These are phyloP conservation scores for Dolichotis patagonum DNA, from an alignment of 2,113 vertebrate species.

Conservation along the genomic window DNA sequence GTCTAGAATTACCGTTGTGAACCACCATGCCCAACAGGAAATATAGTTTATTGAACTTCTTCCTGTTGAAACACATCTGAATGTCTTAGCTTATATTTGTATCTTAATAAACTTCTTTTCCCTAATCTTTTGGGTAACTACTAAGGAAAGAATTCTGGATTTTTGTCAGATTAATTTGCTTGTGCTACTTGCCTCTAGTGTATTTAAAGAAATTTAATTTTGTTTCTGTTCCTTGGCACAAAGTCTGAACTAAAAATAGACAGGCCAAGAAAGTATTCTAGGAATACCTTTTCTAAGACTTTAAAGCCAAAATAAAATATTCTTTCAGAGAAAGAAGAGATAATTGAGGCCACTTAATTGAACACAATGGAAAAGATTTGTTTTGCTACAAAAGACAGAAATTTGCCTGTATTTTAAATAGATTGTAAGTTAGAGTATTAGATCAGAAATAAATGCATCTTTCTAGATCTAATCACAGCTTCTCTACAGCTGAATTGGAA, in stretches of 20 bases:
- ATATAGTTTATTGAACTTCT: constrained; percentile 19
- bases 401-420: constrained; percentile 50
- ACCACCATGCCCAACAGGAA: not conserved
- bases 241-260: constrained; percentile 60
- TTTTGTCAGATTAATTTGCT: constrained; percentile 54
- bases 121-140: not conserved
- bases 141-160: constrained; percentile 16
- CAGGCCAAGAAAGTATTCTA: constrained; percentile 50
- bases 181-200: constrained; percentile 37
- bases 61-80: not conserved
- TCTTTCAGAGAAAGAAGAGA: constrained; percentile 10
- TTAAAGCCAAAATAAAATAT: constrained; percentile 61
- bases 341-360: constrained; percentile 38
- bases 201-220: constrained; percentile 71
- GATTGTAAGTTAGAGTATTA: constrained; percentile 28
- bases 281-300: constrained; percentile 40
- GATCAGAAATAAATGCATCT: constrained; percentile 13
- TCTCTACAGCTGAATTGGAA: not conserved
- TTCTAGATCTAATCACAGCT: not conserved
- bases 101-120: constrained; percentile 4
- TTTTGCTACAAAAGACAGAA: constrained; percentile 43
- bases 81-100: not conserved
- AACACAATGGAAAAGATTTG: constrained; percentile 38
- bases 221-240: constrained; percentile 62
- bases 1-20: not conserved